Base-by-base conservation (phyloP, 2,113 vertebrate species). In the Lepus europaeus region DNA sequence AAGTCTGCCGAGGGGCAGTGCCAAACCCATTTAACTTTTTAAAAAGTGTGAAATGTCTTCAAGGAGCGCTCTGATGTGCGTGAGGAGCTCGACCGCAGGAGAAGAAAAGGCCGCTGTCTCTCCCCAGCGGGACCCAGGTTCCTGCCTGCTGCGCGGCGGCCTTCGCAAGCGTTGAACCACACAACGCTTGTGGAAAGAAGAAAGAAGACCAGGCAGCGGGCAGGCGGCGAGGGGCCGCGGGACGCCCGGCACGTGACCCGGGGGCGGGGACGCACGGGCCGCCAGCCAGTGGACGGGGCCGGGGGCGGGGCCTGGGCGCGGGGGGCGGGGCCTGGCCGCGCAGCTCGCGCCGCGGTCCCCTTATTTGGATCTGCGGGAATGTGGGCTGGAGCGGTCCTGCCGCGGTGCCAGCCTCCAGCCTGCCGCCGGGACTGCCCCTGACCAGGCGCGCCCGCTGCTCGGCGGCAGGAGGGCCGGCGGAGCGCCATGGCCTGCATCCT, bases 401-500 rank as follows among this genome's bases (percentile, higher is more conserved):
- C 23, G 96, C 96, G 95, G 97, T 73, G 11, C 97, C 98, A 93
- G 95, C 96, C 96, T 97, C 80, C 95, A 95, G 96, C 97, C 95
- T 83, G 96, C 97, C 94, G 74, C 97, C 95, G 94, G 74, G 96
- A 96, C 97, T 97, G 97, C 97, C 97, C 87, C 97, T 97, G 96
- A 94, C 97, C 97, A 95, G 97, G 97, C 97, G 97, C 97, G 81
- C 86, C 97, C 77, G 97, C 98, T 96, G 96, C 97, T 95, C 95
- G 96, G 97, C 95, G 97, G 96, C 95, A 96, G 97, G 97, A 98
- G 97, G 95, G 97, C 94, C 97, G 96, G 97, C 96, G 95, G 97
- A 94, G 97, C 98, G 98, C 97, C 98, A 98, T 98, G 98, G 98
- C 98, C 98, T 98, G 98, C 98, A 97, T 98, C 97, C 97, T 98